Evolutionary conservation across 1,140 invertebrate species (phyloP), one percentile per base, ranked within the genome.

Genomic region (Agraylea sexmaculata): DNA sequence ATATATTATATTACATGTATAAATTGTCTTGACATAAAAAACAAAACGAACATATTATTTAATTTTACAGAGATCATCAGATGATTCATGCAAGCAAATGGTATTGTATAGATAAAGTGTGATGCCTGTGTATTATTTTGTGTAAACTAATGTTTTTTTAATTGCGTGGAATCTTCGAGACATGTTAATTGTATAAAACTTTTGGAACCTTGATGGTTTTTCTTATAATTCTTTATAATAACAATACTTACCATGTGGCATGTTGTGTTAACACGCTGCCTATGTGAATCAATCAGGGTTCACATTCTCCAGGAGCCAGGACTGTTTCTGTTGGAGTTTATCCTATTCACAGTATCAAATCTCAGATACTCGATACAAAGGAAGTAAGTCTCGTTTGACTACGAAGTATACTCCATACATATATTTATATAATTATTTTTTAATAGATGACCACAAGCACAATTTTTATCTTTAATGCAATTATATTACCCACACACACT

Each of bases 271-370:
- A 67, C 68, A 69, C 64, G 57, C 62, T 66, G 60, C 62, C 67
- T 62, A 64, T 69, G 64, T 63, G 52, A 58, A 59, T 72, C n/a
- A n/a, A n/a, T n/a, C n/a, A 89, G 85, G 86, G 86, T 65, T 77
- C 82, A 56, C 82, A 83, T 60, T 88, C 86, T 62, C 85, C 86
- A 62, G 84, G 80, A 69, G 81, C 81, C 60, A 78, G 84, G 58
- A 78, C 78, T 55, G 75, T 83, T 47, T 83, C 84, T 49, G 82
- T 88, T 78, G 87, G 86, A 52, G 74, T 82, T 62, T 89, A 83
- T 67, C 85, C 83, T 53, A 80, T 88, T 62, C 79, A 87, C 69
- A 78, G 76, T 68, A 73, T 90, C 63, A 78, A 79, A 63, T 88
- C 85, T 54, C 74, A 76, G 69, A 84, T 88, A 61, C 73, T 85